Conservation (phyloP, 92 coral and sea anemone genomes). For the Phymanthus crucifer region DNA sequence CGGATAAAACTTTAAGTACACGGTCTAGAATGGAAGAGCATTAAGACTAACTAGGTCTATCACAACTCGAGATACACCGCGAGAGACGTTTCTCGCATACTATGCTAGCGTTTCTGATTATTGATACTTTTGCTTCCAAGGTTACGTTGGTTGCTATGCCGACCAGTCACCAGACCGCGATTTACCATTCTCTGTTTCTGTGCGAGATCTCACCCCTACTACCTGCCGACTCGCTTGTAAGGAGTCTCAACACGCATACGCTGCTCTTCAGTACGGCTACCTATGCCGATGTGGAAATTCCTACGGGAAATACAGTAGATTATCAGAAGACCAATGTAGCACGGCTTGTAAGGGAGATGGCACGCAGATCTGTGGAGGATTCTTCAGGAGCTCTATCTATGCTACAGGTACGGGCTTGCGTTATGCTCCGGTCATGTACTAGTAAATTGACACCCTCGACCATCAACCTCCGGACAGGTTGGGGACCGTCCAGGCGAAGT, state of each 20-base stretch:
- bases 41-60: too few relatives aligned
- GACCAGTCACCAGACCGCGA: constrained; percentile 93
- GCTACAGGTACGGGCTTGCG: constrained; percentile 81
- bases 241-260: constrained; percentile 82
- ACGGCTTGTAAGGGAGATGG: constrained; percentile 81
- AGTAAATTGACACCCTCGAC: too few relatives aligned
- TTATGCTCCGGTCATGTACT: background rate
- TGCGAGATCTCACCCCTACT: constrained; percentile 80
- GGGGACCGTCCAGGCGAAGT: too few relatives aligned
- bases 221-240: constrained; percentile 85
- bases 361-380: constrained; percentile 90
- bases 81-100: background rate
- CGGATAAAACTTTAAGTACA: too few relatives aligned
- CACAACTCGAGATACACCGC: too few relatives aligned
- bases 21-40: too few relatives aligned
- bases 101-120: background rate
- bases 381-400: constrained; percentile 81
- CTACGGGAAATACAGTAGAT: constrained; percentile 82
- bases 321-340: constrained; percentile 77
- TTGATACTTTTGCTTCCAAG: constrained; percentile 31
- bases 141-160: constrained; percentile 91
- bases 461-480: too few relatives aligned
- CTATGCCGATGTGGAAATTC: constrained; percentile 95
- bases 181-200: constrained; percentile 72
- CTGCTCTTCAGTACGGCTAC: constrained; percentile 98